These are phyloP conservation scores for Leptinotarsa tumamoca DNA, from an alignment of 2,888 invertebrate genomes.

Conservation along the genomic window DNA sequence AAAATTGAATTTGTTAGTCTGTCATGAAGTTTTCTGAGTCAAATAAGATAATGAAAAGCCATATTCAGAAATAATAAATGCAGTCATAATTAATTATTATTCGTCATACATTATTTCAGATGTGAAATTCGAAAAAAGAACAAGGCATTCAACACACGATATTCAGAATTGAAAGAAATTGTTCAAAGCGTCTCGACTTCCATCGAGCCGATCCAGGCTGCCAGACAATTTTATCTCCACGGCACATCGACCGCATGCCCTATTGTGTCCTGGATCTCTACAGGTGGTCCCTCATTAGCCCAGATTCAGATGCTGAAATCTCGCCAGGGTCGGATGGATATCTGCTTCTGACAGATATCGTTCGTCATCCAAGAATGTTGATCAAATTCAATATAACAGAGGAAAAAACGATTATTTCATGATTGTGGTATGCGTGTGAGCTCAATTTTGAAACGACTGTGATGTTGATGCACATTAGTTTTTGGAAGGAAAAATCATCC, in stretches of 20 bases:
- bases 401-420: not conserved
- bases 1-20: too few relatives aligned
- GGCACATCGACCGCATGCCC: slow-evolving; percentile 30
- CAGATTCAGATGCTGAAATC: slow-evolving; percentile 38
- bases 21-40: too few relatives aligned
- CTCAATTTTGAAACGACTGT: too few relatives aligned
- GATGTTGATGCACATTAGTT: too few relatives aligned
- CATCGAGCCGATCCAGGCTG: not conserved
- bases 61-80: too few relatives aligned
- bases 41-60: too few relatives aligned
- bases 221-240: not conserved
- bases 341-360: slow-evolving; percentile 36
- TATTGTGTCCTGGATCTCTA: slow-evolving; percentile 33
- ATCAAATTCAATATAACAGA: not conserved
- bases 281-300: slow-evolving; percentile 42
- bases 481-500: too few relatives aligned
- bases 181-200: not conserved
- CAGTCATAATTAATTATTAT: too few relatives aligned
- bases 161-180: not conserved
- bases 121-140: too few relatives aligned
- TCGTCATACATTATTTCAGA: too few relatives aligned
- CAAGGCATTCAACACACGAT: not conserved
- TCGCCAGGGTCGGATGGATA: slow-evolving; percentile 28
- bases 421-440: too few relatives aligned
- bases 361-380: slow-evolving; percentile 24